These are phyloP conservation scores for Eulemur mongoz DNA, from an alignment of 2,797 vertebrate species.

Conservation along the genomic window DNA sequence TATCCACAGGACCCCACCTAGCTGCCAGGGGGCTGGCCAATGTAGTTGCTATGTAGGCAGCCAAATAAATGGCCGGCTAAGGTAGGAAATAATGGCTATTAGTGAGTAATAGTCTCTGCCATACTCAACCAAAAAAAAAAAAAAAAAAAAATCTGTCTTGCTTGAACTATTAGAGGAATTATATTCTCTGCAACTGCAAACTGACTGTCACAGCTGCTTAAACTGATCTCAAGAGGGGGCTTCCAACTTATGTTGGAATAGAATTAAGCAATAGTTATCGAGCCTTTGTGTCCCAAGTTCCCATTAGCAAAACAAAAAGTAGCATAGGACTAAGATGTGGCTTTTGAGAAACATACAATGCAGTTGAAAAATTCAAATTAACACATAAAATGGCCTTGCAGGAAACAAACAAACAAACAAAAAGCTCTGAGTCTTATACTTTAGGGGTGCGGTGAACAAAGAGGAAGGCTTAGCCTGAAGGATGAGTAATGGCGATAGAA, in stretches of 20 bases:
- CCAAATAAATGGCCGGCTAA: not conserved
- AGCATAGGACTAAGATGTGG: not conserved
- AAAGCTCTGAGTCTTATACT: not conserved
- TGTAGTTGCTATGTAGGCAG: not conserved
- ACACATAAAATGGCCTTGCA: not conserved
- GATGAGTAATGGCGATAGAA: not conserved
- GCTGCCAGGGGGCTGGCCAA: not conserved
- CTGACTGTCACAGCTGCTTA: not conserved
- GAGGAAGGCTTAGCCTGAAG: not conserved
- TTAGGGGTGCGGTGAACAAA: not conserved
- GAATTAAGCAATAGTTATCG: not conserved
- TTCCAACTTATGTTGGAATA: not conserved
- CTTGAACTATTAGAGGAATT: not conserved
- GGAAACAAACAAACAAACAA: not conserved
- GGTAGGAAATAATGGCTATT: not conserved
- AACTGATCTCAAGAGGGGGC: not conserved
- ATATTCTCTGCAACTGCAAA: not conserved
- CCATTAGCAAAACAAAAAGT: not conserved
- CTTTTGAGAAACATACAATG: not conserved
- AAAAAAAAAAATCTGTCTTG: not conserved
- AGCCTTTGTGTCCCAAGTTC: not conserved
- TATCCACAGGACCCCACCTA: not conserved
- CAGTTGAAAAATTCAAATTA: not conserved
- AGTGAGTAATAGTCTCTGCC: not conserved
- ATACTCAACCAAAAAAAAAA: not conserved